Conservation (phyloP, 2,797 vertebrate genomes). For the Limosa lapponica region DNA sequence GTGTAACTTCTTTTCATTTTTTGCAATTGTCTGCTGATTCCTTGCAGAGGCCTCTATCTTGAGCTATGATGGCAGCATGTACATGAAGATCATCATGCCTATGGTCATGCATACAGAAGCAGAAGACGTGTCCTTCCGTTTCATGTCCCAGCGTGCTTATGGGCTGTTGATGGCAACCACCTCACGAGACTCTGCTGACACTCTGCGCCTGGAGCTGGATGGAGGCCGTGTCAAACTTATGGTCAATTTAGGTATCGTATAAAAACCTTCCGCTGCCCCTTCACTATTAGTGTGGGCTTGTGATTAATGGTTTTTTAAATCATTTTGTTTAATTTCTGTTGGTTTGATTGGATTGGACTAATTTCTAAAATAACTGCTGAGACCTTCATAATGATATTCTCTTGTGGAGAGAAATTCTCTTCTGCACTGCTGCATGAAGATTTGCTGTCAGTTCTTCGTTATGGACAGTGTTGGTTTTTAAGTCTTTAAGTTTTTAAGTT, state of each 20-base stretch:
- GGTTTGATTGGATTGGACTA: conserved; percentile 73
- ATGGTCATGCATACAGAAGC: conserved; percentile 95
- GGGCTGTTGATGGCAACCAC: conserved; percentile 95
- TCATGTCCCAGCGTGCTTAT: conserved; percentile 95
- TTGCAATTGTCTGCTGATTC: not conserved
- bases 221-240: conserved; percentile 95
- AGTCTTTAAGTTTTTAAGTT: conserved; percentile 79
- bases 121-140: conserved; percentile 95
- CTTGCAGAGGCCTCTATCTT: conserved; percentile 92
- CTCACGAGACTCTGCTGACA: conserved; percentile 93
- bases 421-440: conserved; percentile 79
- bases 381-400: conserved; percentile 57
- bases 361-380: conserved; percentile 72
- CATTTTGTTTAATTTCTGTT: conserved; percentile 44
- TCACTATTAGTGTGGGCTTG: conserved; percentile 75
- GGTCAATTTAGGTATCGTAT: conserved; percentile 98
- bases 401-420: conserved; percentile 70
- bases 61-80: conserved; percentile 97
- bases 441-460: conserved; percentile 78
- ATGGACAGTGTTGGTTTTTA: conserved; percentile 75
- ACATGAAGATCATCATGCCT: conserved; percentile 96
- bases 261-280: conserved; percentile 39
- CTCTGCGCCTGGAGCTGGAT: conserved; percentile 92
- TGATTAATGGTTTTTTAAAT: conserved; percentile 65
- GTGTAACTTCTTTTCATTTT: not conserved